Base-by-base conservation (phyloP, 2,888 invertebrate species). In the Agrochola circellaris region DNA sequence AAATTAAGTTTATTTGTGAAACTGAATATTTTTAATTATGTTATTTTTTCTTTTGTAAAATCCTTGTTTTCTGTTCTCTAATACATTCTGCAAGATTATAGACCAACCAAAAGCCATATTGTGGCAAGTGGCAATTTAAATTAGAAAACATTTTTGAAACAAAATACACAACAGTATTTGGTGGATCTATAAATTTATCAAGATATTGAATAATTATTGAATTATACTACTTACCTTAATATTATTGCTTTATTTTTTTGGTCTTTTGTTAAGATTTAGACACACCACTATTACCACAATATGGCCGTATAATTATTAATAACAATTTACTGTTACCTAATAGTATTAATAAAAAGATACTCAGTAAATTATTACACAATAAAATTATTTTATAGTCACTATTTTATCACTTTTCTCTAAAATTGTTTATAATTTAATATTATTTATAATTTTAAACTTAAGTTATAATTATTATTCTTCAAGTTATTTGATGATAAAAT, bases 101-200 rank as follows among this genome's bases (percentile, higher is more conserved):
- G 88, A 91, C 76, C 90, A 90, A 89, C 90, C 91, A 91, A 90
- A 86, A 88, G 82, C 85, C 68, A 77, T 85, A 75, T 75, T 84
- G 83, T 83, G 81, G 84, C 87, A 86, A 79, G 30, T 45, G 65
- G 42, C 15, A 38, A 42, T 17, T 51, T 1, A n/a, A 75, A 71
- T 34, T 2, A 69, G 65, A 73, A 54, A 26, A 54, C 0, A 4
- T 48, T 30, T 30, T 20, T 17, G 6, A 75, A 20, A 0, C 2
- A 17, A 56, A 68, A n/a, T 15, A 45, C 8, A 6, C 13, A 51
- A 11, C 23, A 45, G 11, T 26, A 23, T 76, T 86, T 88, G 88
- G 84, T 88, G 81, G 86, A 86, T 88, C 86, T 88, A 86, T 83
- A 86, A 82, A 42, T 70, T 9, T 54, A 45, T 60, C 23, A 30